These are phyloP conservation scores for Heliconius ismenius DNA, from an alignment of 2,888 invertebrate genomes.

Conservation along the genomic window DNA sequence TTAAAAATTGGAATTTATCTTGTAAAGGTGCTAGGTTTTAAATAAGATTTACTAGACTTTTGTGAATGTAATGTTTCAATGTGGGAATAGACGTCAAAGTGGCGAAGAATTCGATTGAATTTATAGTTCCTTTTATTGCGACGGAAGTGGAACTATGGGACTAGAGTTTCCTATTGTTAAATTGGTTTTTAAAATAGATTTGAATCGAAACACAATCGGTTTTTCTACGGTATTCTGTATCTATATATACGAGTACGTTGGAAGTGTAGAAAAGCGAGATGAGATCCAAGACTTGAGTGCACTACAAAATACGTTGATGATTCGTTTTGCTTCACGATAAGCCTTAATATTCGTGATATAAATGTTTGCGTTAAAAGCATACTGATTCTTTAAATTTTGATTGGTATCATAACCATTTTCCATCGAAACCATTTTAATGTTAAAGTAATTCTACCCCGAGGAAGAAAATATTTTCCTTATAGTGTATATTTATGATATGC, in stretches of 20 bases:
- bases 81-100: conserved; percentile 61
- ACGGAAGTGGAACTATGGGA: conserved; percentile 46
- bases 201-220: conserved; percentile 41
- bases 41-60: conserved; percentile 71
- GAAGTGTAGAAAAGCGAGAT: conserved; percentile 22
- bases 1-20: conserved; percentile 39
- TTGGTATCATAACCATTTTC: background rate
- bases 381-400: background rate
- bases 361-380: background rate
- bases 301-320: conserved; percentile 10
- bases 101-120: conserved; percentile 67
- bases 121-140: conserved; percentile 62
- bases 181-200: conserved; percentile 44
- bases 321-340: conserved; percentile 4
- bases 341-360: background rate
- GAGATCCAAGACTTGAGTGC: conserved; percentile 21
- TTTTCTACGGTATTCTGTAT: conserved; percentile 33
- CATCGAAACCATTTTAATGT: background rate
- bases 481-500: conserved; percentile 11
- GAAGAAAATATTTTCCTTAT: background rate
- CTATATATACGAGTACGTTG: conserved; percentile 24
- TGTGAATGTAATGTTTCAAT: conserved; percentile 59
- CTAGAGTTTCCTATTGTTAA: conserved; percentile 44
- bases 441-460: background rate
- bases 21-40: conserved; percentile 43